Percentiles rank a stretch among this genome's conserved stretches.
Evolutionary conservation across 2,113 vertebrate genomes (phyloP).

Genomic region (Pelobates fuscus): DNA sequence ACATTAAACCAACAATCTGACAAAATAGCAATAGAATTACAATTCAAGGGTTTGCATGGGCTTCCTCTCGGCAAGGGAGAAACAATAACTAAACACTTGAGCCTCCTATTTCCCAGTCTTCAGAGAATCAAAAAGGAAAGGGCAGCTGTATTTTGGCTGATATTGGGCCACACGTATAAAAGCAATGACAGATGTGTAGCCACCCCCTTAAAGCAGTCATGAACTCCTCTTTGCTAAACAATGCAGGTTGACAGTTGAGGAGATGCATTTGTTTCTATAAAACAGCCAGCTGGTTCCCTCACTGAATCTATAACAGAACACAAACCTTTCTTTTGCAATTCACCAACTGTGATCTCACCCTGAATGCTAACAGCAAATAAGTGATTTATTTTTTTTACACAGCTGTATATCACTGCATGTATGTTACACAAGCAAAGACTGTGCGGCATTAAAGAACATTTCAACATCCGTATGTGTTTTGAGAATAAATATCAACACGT

Average conservation of each 20-base stretch:
- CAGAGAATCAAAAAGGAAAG: constrained; percentile 68
- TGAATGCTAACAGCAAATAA: not conserved
- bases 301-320: constrained; percentile 23
- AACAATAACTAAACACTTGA: constrained; percentile 57
- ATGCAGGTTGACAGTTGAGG: constrained; percentile 70
- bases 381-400: not conserved
- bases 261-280: constrained; percentile 70
- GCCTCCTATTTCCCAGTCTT: constrained; percentile 60
- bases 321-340: constrained; percentile 24
- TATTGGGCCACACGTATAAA: constrained; percentile 70
- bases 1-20: constrained; percentile 10
- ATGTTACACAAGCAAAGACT: not conserved
- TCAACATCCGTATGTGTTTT: not conserved
- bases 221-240: constrained; percentile 69
- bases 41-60: constrained; percentile 50
- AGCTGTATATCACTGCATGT: not conserved
- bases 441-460: not conserved
- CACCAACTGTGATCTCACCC: constrained; percentile 36
- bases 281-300: constrained; percentile 72
- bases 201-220: constrained; percentile 67
- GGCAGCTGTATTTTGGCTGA: constrained; percentile 72
- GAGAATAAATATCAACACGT: not conserved
- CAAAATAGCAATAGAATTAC: constrained; percentile 26
- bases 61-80: constrained; percentile 61
- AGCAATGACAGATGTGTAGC: constrained; percentile 76